A percentile compares a stretch with the other conserved stretches of the same genome.
phyloP scores from a whole-genome alignment of 2,888 invertebrate genomes.

The Nephrotoma flavescens region DNA sequence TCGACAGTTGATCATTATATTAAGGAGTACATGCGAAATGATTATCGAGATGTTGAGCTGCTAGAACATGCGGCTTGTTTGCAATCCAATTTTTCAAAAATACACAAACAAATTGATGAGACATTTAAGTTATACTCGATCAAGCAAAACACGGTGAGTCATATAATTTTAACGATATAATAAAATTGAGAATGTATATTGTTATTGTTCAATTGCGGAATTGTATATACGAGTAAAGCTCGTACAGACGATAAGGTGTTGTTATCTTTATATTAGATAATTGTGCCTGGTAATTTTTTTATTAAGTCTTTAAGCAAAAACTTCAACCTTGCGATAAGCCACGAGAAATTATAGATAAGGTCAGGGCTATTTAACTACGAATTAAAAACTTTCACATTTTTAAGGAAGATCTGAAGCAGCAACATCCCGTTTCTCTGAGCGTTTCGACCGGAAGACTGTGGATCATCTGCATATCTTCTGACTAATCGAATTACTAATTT shows the following conservation, averaged over 20 bases:
- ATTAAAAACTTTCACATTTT: too few relatives aligned
- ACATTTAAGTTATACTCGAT: background rate
- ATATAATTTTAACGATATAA: background rate
- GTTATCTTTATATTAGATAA: background rate
- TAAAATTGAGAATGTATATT: background rate
- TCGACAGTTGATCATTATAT: background rate
- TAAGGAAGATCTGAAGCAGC: too few relatives aligned
- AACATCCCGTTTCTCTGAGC: too few relatives aligned
- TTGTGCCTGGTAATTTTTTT: too few relatives aligned
- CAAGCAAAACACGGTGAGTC: background rate
- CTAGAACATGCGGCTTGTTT: background rate
- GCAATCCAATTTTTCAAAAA: background rate
- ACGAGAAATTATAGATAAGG: background rate
- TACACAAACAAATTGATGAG: background rate
- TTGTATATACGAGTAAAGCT: background rate
- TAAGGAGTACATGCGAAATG: background rate
- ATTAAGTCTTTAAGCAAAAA: background rate
- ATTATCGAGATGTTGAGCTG: too few relatives aligned
- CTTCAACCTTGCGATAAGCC: background rate
- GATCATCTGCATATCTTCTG: too few relatives aligned
- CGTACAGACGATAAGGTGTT: background rate
- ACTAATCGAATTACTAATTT: too few relatives aligned
- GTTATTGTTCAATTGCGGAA: background rate
- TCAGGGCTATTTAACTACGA: background rate
- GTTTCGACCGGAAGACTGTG: too few relatives aligned